These are phyloP conservation scores for Trachymyrmex cornetzi DNA, from an alignment of 1,140 invertebrate genomes.

Conservation along the genomic window DNA sequence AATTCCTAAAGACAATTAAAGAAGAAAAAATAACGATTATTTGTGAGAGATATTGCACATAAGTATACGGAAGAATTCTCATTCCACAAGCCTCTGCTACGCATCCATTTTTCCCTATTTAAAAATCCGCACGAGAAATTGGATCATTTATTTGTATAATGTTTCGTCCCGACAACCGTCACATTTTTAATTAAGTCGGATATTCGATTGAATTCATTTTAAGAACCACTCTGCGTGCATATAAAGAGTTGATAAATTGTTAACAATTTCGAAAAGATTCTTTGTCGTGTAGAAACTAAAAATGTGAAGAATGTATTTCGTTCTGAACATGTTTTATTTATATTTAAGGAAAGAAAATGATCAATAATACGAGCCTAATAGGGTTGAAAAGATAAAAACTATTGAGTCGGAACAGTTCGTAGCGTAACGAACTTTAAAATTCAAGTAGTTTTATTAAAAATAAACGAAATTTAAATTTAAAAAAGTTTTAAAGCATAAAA, in stretches of 20 bases:
- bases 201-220: slow-evolving; percentile 40
- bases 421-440: too few relatives aligned
- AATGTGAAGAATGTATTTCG: not conserved
- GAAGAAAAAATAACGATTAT: slow-evolving; percentile 70
- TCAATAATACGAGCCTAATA: too few relatives aligned
- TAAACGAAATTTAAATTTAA: too few relatives aligned
- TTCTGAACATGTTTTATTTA: not conserved
- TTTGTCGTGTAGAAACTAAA: not conserved
- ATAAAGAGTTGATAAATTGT: not conserved
- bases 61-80: not conserved
- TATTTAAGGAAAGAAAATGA: too few relatives aligned
- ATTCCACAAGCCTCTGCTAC: slow-evolving; percentile 15
- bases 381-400: too few relatives aligned
- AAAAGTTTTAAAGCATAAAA: too few relatives aligned
- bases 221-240: not conserved
- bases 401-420: too few relatives aligned
- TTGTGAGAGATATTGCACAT: slow-evolving; percentile 64
- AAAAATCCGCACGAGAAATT: slow-evolving; percentile 15
- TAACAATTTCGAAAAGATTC: not conserved
- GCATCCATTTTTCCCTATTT: not conserved
- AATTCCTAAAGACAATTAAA: slow-evolving; percentile 78
- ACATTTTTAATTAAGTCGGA: slow-evolving; percentile 44
- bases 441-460: too few relatives aligned
- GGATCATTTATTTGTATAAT: slow-evolving; percentile 43
- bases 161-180: not conserved